Evolutionary conservation across 2,113 vertebrate species (phyloP).

Genomic region (Bubalus kerabau): DNA sequence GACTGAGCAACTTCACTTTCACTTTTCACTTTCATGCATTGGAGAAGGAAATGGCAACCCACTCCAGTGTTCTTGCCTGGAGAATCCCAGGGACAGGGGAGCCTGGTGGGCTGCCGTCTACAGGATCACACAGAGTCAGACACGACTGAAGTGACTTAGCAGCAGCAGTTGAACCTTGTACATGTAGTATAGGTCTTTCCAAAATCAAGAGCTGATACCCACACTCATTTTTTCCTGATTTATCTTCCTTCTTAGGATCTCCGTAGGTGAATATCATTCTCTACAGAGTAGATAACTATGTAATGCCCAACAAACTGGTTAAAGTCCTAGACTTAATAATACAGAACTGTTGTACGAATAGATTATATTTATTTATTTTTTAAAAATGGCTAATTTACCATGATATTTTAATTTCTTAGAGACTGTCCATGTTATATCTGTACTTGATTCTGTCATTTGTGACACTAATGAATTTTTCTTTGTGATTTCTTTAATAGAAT

Average conservation of each 20-base stretch:
- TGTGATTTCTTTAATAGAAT: constrained; percentile 3
- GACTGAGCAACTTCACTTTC: too few species aligned
- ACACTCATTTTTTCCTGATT: not conserved
- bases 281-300: not conserved
- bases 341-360: not conserved
- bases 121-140: too few species aligned
- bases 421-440: not conserved
- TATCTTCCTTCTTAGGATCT: not conserved
- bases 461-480: not conserved
- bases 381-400: not conserved
- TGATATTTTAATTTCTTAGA: constrained; percentile 23
- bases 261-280: not conserved
- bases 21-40: too few species aligned
- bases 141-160: too few species aligned
- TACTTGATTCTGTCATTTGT: constrained; percentile 11
- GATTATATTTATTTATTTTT: not conserved
- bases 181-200: not conserved
- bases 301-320: not conserved
- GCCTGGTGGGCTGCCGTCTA: too few species aligned
- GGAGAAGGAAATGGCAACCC: too few species aligned
- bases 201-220: not conserved
- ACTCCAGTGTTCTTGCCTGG: too few species aligned
- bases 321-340: not conserved
- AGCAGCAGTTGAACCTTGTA: not conserved
- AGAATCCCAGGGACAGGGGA: too few species aligned